A percentile compares a stretch with the other conserved stretches of the same genome.
Evolutionary conservation across 1,140 invertebrate species (phyloP).

Genomic region (Euura lappo): DNA sequence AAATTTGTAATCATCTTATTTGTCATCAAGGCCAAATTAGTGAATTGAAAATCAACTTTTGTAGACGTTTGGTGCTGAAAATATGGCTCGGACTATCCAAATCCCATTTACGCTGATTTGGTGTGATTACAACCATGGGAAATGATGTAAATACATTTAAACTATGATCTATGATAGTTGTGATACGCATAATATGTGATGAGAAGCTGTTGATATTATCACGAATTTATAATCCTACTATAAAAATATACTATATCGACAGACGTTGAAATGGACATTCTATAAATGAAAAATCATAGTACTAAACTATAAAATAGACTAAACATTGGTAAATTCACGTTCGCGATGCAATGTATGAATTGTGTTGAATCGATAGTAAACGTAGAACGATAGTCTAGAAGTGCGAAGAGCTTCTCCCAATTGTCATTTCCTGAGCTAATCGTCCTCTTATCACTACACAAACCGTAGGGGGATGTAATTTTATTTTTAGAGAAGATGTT

Average conservation of each 20-base stretch:
- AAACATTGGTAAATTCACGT: no score
- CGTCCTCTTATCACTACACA: no score
- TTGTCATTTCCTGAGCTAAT: no score
- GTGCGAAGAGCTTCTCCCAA: no score
- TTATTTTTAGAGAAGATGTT: not conserved
- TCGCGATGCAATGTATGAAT: no score
- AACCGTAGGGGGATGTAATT: no score
- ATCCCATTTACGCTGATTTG: not conserved
- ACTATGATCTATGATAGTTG: not conserved
- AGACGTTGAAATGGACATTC: not conserved
- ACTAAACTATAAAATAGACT: no score
- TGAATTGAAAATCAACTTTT: not conserved
- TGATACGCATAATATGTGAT: not conserved
- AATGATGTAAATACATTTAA: conserved; percentile 5
- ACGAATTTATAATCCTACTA: not conserved
- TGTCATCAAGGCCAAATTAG: not conserved
- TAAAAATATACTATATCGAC: not conserved
- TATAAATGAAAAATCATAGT: no score
- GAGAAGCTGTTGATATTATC: not conserved
- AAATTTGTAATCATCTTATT: not conserved
- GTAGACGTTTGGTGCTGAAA: not conserved
- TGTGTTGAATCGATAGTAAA: no score
- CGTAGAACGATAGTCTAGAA: no score
- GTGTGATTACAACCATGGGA: not conserved
- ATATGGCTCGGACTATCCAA: not conserved